These are phyloP conservation scores for Wiebesia pumilae DNA, from an alignment of 1,140 invertebrate species.

Conservation along the genomic window DNA sequence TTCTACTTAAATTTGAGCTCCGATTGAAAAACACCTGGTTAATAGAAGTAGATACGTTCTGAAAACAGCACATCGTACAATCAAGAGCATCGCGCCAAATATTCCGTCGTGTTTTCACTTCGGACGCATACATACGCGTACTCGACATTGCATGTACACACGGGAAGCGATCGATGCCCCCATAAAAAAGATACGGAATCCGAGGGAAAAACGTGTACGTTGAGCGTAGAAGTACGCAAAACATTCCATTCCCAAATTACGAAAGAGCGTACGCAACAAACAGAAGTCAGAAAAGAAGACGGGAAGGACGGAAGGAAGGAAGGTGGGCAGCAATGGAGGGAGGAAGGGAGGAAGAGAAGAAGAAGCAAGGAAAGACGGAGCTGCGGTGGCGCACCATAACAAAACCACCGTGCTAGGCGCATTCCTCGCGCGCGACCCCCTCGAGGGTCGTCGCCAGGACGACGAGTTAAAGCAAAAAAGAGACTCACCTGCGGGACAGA, in stretches of 20 bases:
- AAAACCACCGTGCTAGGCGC: not conserved
- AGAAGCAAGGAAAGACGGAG: not conserved
- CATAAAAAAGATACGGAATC: not conserved
- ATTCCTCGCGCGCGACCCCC: not conserved
- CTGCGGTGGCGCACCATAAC: not conserved
- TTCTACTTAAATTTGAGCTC: too few species aligned
- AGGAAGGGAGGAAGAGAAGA: not conserved
- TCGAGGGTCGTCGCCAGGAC: not conserved
- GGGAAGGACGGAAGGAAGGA: not conserved
- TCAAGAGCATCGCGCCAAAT: not conserved
- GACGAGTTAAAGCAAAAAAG: not conserved
- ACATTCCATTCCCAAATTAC: constrained; percentile 7
- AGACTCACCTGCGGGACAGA: constrained; percentile 69
- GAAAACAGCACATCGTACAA: not conserved
- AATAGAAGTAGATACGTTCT: not conserved
- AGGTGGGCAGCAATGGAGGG: not conserved
- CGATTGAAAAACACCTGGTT: not conserved
- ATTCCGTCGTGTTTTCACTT: constrained; percentile 12
- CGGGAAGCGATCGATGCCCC: not conserved
- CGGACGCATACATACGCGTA: not conserved
- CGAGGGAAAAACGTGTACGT: not conserved
- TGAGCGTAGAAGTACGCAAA: not conserved
- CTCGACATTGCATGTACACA: not conserved
- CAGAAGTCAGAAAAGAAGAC: not conserved
- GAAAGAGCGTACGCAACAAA: not conserved